Conservation (phyloP, 2,113 vertebrate species). For the Bufo gargarizans region DNA sequence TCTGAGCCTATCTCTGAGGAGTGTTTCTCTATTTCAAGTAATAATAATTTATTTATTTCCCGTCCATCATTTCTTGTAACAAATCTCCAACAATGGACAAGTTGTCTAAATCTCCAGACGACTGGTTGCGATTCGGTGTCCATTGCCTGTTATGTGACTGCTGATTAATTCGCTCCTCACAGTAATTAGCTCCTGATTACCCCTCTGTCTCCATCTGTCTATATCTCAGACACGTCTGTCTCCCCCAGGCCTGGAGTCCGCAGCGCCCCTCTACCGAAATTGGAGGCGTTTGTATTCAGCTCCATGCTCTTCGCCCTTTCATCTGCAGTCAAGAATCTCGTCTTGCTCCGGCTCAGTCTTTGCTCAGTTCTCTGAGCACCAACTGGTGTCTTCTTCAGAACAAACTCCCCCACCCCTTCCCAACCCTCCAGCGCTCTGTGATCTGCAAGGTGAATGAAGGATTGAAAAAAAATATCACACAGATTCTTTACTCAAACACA, state of each 20-base stretch:
- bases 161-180: slow-evolving; percentile 2
- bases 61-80: slow-evolving; percentile 11
- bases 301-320: neutral
- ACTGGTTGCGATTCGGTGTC: neutral
- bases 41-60: neutral
- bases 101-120: neutral
- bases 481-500: neutral
- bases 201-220: slow-evolving; percentile 19
- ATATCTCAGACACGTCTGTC: neutral
- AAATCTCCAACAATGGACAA: neutral
- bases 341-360: neutral
- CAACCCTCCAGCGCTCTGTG: neutral
- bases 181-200: slow-evolving; percentile 14
- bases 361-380: neutral
- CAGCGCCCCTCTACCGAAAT: neutral
- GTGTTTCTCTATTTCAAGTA: neutral
- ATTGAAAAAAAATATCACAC: slow-evolving; percentile 3
- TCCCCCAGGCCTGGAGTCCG: neutral
- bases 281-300: slow-evolving; percentile 12
- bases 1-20: neutral
- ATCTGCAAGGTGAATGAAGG: slow-evolving; percentile 11
- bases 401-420: neutral
- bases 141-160: no score
- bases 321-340: slow-evolving; percentile 1
- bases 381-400: slow-evolving; percentile 21